phyloP scores from a whole-genome alignment of 2,797 vertebrate species.

The Eidolon dupreanum region DNA sequence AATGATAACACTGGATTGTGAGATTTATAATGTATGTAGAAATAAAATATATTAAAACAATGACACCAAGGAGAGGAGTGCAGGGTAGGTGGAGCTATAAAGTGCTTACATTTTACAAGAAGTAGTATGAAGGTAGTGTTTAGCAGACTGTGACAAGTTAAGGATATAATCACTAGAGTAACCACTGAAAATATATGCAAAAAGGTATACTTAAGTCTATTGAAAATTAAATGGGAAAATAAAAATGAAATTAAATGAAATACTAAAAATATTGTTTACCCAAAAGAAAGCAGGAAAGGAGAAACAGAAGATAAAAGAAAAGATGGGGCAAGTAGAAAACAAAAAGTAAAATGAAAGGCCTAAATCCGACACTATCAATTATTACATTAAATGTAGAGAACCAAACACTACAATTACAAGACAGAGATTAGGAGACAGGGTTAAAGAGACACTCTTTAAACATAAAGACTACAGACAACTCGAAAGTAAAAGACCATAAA shows the following conservation, averaged over 20 bases:
- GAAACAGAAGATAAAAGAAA: not conserved
- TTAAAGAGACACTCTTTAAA: not conserved
- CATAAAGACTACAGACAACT: not conserved
- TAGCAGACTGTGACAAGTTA: not conserved
- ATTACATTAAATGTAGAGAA: not conserved
- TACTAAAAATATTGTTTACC: not conserved
- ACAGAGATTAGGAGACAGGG: not conserved
- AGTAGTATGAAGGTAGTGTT: not conserved
- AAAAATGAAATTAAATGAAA: not conserved
- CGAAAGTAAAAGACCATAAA: not conserved
- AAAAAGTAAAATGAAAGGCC: not conserved
- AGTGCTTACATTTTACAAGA: not conserved
- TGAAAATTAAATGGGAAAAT: not conserved
- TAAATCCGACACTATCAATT: not conserved
- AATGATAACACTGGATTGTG: not conserved
- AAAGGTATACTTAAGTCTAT: not conserved
- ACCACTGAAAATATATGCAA: not conserved
- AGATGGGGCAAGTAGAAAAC: not conserved
- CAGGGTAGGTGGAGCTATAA: not conserved
- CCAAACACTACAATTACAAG: not conserved
- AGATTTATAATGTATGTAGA: not conserved
- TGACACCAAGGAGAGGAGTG: not conserved
- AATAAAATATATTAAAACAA: not conserved
- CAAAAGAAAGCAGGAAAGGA: not conserved
- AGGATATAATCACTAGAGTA: not conserved